Base-by-base conservation (phyloP, 2,888 invertebrate species). In the Pristionchus maxplancki region DNA sequence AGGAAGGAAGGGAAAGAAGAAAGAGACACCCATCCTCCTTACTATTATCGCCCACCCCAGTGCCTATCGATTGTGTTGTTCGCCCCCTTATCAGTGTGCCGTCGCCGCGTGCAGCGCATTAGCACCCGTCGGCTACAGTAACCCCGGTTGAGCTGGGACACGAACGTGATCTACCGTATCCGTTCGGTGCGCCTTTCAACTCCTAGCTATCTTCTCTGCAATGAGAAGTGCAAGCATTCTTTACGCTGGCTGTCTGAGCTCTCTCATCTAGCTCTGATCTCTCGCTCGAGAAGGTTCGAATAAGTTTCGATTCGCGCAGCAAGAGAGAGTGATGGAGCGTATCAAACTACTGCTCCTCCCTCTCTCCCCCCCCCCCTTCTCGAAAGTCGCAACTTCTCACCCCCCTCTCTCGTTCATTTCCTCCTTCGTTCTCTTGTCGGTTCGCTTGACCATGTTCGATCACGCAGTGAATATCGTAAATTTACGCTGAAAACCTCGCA, bases 341-440 rank as follows among this genome's bases (percentile, higher is more conserved):
- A 78, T 28, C 78, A 78, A 78, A 78, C 78, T 78, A 78, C 78
- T 48, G 78, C 34, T n/a, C 83, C 24, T 40, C 74, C 34, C n/a
- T 37, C 78, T 78, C 11, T 78, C 78, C 40, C 78, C n/a, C 67
- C 17, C 67, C 58, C 17, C 8, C 9, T 15, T 24, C 24, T 62
- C 62, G 62, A 62, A 2, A 62, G 62, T 64, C 71, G 71, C 71
- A 71, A 71, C 71, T 71, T 71, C 71, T 71, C 71, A 37, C 71
- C 71, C 67, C 34, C 17, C 62, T 62, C 62, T 28, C 62, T 28
- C 53, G 24, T n/a, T 37, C 71, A 71, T 37, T 71, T 71, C 71
- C 71, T 67, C 1, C 62, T 62, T 31, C 31, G 6, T 31, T 67
- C 58, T 37, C 71, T 37, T 37, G 20, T 37, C 71, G 58, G n/a